A percentile compares a stretch with the other conserved stretches of the same genome.
phyloP scores from a whole-genome alignment of 2,797 vertebrate species.

The Tragopan temminckii region DNA sequence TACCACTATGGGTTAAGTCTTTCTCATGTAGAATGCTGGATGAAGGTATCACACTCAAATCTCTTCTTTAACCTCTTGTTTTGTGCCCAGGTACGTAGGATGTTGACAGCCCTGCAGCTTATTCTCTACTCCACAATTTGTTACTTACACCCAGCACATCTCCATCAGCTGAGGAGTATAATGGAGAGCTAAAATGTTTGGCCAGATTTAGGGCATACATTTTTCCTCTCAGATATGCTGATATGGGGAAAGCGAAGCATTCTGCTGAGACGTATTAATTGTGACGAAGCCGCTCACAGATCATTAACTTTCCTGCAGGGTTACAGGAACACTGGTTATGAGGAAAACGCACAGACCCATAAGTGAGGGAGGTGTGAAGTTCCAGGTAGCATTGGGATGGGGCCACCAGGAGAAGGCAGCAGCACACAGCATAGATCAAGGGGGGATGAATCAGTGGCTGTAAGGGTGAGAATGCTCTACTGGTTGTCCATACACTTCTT shows the following conservation, averaged over 20 bases:
- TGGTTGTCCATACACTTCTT: neutral
- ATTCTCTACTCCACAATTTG: neutral
- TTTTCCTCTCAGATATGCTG: neutral
- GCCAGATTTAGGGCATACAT: neutral
- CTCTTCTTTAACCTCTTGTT: neutral
- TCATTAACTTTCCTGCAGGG: neutral
- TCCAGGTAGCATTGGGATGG: neutral
- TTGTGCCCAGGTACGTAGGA: neutral
- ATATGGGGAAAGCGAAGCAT: neutral
- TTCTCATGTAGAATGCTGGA: neutral
- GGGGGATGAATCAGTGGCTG: neutral
- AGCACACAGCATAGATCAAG: neutral
- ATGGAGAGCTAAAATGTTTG: neutral
- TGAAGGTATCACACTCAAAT: neutral
- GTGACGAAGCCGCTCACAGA: neutral
- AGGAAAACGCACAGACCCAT: rapidly evolving
- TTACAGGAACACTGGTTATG: neutral
- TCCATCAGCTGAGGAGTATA: neutral
- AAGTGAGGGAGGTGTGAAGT: neutral
- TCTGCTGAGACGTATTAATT: neutral
- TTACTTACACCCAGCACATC: neutral
- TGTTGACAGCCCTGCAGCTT: neutral
- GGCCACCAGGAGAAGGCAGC: neutral
- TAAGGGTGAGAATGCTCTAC: neutral
- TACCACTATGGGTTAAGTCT: neutral